These are phyloP conservation scores for Drosophila subpulchrella DNA, from an alignment of 1,140 invertebrate species.

Conservation along the genomic window DNA sequence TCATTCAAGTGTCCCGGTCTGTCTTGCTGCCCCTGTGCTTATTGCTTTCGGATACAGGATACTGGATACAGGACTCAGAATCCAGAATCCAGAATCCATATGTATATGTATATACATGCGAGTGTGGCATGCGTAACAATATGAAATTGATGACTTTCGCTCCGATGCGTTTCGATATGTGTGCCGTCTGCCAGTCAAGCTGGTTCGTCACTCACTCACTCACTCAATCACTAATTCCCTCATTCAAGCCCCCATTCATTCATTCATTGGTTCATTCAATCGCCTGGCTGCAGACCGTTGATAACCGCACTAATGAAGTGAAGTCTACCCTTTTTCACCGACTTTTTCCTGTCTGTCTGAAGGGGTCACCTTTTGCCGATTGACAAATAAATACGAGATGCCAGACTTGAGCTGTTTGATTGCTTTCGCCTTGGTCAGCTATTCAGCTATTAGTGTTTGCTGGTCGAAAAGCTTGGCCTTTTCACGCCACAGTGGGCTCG, in stretches of 20 bases:
- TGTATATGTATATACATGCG: neutral
- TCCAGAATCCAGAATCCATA: neutral
- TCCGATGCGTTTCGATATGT: slow-evolving; percentile 77
- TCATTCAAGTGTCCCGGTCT: slow-evolving; percentile 70
- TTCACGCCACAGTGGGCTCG: slow-evolving; percentile 73
- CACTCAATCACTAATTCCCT: slow-evolving; percentile 41
- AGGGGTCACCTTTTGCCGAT: slow-evolving; percentile 65
- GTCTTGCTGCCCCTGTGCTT: slow-evolving; percentile 57
- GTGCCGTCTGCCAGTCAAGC: slow-evolving; percentile 54
- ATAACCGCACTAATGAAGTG: slow-evolving; percentile 81
- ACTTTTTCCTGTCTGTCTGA: slow-evolving; percentile 8
- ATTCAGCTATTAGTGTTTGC: slow-evolving; percentile 77
- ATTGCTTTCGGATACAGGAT: slow-evolving; percentile 57
- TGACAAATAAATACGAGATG: slow-evolving; percentile 73
- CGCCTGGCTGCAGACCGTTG: slow-evolving; percentile 71
- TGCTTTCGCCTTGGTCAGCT: slow-evolving; percentile 71
- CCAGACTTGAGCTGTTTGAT: slow-evolving; percentile 63
- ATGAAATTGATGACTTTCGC: slow-evolving; percentile 83
- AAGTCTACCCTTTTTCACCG: slow-evolving; percentile 62
- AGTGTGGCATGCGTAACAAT: slow-evolving; percentile 81
- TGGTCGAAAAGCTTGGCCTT: slow-evolving; percentile 73
- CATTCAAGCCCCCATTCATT: slow-evolving; percentile 32
- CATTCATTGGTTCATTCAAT: slow-evolving; percentile 48
- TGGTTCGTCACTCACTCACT: slow-evolving; percentile 29
- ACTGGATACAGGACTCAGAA: neutral